Base-by-base conservation (phyloP, 2,797 vertebrate genomes). In the Gallinago solitaria region DNA sequence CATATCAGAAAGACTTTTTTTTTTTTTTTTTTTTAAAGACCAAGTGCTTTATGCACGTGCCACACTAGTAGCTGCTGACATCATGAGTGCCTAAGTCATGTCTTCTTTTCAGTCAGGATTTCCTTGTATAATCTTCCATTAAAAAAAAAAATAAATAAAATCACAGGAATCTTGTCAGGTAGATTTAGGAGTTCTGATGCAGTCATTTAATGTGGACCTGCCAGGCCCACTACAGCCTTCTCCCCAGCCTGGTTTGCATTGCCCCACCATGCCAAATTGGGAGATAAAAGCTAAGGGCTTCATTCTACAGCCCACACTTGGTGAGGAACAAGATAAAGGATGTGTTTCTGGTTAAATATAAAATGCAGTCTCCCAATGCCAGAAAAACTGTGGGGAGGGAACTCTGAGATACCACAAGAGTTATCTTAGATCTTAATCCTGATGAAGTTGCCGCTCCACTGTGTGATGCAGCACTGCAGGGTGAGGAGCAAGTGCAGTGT, bases 1-100 rank as follows among this genome's bases (percentile, higher is more conserved):
- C 57, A 6, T 87, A 96, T 96, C 82, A 80, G 89, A 93, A 84
- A 75, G 39, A n/a, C 6, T 41, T 71, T 77, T 91, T 83, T 57
- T 75, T 32, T 9, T 9, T 25, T 6, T 50, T 80, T 89, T 83
- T 48, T 47, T 24, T 13, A 64, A 92, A 59, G 71, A 92, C 32
- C 65, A 64, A 57, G 20, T 87, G 20, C 50, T 90, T 87, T 94
- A 48, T 92, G 94, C 65, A 68, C 1, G 4, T 77, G 76, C 45
- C 19, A 39, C 75, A 20, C 43, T 78, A 63, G 81, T 77, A 91
- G 56, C 82, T 96, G 74, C 81, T 85, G 81, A 83, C 60, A 80
- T 92, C 56, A 56, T 13, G 67, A 91, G 33, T 83, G 19, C 76
- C 56, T 70, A 71, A 67, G 53, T 76, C 12, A 70, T 43, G 47